These are phyloP conservation scores for Listronotus oregonensis DNA, from an alignment of 1,140 invertebrate genomes.

Conservation along the genomic window DNA sequence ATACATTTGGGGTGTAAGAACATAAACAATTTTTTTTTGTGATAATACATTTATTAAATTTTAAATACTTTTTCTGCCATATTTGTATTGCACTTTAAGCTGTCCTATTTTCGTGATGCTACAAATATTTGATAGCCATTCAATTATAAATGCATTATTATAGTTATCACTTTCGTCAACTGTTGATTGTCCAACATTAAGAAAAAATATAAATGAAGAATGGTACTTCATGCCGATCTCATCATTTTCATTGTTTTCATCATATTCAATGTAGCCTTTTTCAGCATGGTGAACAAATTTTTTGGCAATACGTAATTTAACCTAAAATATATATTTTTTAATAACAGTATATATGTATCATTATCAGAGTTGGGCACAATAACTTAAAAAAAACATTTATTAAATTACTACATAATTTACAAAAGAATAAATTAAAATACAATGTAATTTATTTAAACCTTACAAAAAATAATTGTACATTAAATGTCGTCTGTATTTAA, in stretches of 20 bases:
- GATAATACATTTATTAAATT: too few species aligned
- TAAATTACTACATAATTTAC: too few species aligned
- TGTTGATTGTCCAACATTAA: slow-evolving; percentile 46
- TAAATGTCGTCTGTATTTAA: too few species aligned
- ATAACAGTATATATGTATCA: too few species aligned
- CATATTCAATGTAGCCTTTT: slow-evolving; percentile 44
- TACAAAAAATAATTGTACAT: too few species aligned
- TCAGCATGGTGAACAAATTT: slow-evolving; percentile 41
- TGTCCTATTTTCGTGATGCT: slow-evolving; percentile 42
- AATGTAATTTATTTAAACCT: too few species aligned
- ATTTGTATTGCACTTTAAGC: slow-evolving; percentile 47
- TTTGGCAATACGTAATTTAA: slow-evolving; percentile 47
- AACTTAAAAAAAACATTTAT: too few species aligned
- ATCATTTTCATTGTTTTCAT: slow-evolving; percentile 36
- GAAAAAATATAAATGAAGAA: slow-evolving; percentile 44
- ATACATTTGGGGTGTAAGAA: too few species aligned
- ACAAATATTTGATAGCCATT: slow-evolving; percentile 43
- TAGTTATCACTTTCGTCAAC: slow-evolving; percentile 47
- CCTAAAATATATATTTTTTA: slow-evolving; percentile 44
- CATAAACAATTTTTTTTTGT: too few species aligned
- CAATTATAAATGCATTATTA: slow-evolving; percentile 46
- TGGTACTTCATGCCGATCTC: slow-evolving; percentile 21
- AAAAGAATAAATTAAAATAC: too few species aligned
- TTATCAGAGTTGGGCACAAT: too few species aligned
- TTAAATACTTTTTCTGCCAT: slow-evolving; percentile 45